Evolutionary conservation across 2,113 vertebrate genomes (phyloP).

Genomic region (Falco punctatus): DNA sequence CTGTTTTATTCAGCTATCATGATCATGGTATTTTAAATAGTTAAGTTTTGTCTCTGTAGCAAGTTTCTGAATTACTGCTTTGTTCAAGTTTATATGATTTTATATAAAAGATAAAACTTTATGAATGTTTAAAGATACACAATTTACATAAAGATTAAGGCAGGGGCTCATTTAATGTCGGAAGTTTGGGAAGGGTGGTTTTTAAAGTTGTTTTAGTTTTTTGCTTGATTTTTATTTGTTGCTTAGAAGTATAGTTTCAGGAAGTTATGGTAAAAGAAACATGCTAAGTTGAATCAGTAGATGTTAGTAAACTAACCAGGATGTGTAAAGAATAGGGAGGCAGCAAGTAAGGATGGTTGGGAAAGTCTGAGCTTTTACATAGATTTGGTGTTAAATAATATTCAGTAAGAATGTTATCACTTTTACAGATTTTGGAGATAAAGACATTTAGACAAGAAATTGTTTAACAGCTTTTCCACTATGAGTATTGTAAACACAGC

Average conservation of each 20-base stretch:
- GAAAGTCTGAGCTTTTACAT: background rate
- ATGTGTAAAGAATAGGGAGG: background rate
- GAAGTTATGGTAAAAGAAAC: background rate
- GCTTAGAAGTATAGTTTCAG: background rate
- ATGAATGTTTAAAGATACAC: background rate
- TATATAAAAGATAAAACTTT: background rate
- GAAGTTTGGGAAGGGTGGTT: background rate
- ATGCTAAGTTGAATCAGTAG: background rate
- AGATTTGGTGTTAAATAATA: background rate
- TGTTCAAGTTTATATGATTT: background rate
- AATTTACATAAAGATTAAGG: background rate
- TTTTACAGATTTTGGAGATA: background rate
- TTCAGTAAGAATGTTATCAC: background rate
- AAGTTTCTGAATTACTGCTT: background rate
- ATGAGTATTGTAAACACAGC: accelerated
- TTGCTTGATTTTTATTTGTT: background rate
- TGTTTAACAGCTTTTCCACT: background rate
- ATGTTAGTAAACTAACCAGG: background rate
- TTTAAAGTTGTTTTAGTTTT: background rate
- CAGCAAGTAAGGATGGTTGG: background rate
- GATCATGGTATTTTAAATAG: background rate
- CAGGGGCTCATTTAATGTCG: background rate
- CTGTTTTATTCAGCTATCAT: background rate
- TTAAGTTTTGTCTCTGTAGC: background rate
- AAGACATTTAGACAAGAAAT: background rate